Evolutionary conservation across 1,140 invertebrate genomes (phyloP), one percentile per base, ranked within the genome.

Genomic region (Drosophila subpulchrella): DNA sequence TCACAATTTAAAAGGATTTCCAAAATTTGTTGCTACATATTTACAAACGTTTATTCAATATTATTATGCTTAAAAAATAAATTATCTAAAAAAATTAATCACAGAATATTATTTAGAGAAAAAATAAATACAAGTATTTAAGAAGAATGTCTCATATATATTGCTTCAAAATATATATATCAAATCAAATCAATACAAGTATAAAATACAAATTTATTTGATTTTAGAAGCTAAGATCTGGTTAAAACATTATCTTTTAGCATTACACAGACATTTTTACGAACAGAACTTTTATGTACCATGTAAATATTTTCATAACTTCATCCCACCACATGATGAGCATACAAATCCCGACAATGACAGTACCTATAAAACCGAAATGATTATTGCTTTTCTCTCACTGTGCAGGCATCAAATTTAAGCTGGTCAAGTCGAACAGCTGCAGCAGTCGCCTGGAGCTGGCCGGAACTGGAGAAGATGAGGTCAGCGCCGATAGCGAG

Each of bases 381-480:
- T 53, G 50, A 53, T 7, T 36, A 12, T 53, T 3, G 10, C 6
- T 12, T 15, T 36, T 47, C 30, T 17, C 8, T 13, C 11, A 46
- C 24, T 51, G 42, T 12, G 6, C 93, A 85, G 95, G 94, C 44
- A 94, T 96, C 32, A 96, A 96, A 88, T 96, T 96, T 90, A 95
- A 95, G 77, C 84, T 97, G 55, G 94, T 97, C 0, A 97, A 97
- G 91, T 97, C 96, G 24, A 97, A 97, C 81, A 97, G 96, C 72
- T 97, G 96, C 83, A 96, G 96, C 79, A 97, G 96, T 88, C 94
- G 96, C 39, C 90, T 97, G 46, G 96, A 97, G 91, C 85, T 97
- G 17, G 95, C 96, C 47, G 65, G 65, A 27, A 68, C 65, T 0
- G 96, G 96, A 1, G 94, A 94, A 41, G 93, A 78, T 51, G 75